Conservation (phyloP, 2,797 vertebrate genomes). For the Erpetoichthys calabaricus region DNA sequence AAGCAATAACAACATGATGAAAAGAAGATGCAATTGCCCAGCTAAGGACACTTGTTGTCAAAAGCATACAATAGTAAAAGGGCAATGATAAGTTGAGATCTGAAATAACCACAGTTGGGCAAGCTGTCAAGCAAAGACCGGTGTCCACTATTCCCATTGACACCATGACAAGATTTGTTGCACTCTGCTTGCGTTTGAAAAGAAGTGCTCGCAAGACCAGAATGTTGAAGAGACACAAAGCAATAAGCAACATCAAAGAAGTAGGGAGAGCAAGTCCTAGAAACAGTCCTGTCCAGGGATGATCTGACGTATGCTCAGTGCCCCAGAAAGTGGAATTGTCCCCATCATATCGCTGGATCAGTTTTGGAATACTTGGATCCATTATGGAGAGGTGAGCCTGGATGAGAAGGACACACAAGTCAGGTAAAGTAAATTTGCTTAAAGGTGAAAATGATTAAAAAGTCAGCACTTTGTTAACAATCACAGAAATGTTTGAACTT, state of each 20-base stretch:
- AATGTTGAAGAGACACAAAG: constrained; percentile 1
- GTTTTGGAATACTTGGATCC: too few relatives aligned
- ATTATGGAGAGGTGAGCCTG: too few relatives aligned
- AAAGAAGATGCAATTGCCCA: constrained; percentile 3
- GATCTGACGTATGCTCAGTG: too few relatives aligned
- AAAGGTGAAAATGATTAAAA: too few relatives aligned
- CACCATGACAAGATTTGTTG: background rate
- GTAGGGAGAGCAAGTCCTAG: background rate
- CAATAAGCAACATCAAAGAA: background rate
- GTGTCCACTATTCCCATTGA: constrained; percentile 4
- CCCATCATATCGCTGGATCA: too few relatives aligned
- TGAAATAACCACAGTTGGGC: background rate
- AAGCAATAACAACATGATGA: constrained; percentile 4
- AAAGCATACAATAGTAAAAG: constrained; percentile 3
- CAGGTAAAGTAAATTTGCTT: too few relatives aligned
- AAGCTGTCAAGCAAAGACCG: background rate
- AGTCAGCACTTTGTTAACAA: too few relatives aligned
- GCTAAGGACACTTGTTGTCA: background rate
- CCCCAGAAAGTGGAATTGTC: too few relatives aligned
- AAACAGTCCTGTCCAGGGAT: too few relatives aligned
- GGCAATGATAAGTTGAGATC: background rate
- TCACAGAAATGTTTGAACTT: too few relatives aligned
- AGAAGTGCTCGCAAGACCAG: background rate
- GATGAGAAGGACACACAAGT: too few relatives aligned
- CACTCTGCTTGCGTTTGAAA: background rate